Conservation (phyloP, 2,113 vertebrate species). For the Amphilophus citrinellus region DNA sequence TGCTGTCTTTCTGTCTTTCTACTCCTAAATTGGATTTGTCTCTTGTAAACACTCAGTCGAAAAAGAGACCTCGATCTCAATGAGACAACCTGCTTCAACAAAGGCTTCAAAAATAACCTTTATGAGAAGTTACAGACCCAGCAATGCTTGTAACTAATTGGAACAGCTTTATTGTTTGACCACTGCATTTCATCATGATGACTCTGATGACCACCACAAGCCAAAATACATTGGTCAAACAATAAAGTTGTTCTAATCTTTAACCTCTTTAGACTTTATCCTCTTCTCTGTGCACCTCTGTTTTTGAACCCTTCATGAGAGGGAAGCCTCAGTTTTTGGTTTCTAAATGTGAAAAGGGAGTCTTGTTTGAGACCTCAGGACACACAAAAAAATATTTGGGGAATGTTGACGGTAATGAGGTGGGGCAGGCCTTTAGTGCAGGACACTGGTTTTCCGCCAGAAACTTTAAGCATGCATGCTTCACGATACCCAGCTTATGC, state of each 20-base stretch:
- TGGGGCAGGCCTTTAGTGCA: neutral
- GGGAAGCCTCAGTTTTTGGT: accelerated
- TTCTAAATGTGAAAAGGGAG: neutral
- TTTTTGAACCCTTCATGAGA: neutral
- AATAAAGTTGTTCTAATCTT: neutral
- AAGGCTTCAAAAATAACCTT: neutral
- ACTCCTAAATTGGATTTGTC: neutral
- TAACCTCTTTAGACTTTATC: neutral
- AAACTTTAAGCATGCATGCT: neutral
- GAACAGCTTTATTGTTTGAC: neutral
- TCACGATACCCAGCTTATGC: neutral
- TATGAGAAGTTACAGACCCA: neutral
- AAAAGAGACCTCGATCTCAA: neutral
- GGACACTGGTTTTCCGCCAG: neutral
- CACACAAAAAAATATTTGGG: neutral
- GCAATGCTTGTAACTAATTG: neutral
- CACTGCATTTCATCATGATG: neutral
- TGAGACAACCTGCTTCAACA: neutral
- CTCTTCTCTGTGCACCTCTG: neutral
- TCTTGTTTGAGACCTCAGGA: neutral
- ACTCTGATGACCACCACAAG: neutral
- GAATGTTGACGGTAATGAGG: neutral
- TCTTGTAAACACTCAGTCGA: neutral
- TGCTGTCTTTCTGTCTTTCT: neutral
- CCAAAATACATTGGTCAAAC: neutral